Percentiles rank a stretch among this genome's conserved stretches.
These are phyloP conservation scores for Noctilio leporinus DNA, from an alignment of 2,113 vertebrate species.

Conservation along the genomic window DNA sequence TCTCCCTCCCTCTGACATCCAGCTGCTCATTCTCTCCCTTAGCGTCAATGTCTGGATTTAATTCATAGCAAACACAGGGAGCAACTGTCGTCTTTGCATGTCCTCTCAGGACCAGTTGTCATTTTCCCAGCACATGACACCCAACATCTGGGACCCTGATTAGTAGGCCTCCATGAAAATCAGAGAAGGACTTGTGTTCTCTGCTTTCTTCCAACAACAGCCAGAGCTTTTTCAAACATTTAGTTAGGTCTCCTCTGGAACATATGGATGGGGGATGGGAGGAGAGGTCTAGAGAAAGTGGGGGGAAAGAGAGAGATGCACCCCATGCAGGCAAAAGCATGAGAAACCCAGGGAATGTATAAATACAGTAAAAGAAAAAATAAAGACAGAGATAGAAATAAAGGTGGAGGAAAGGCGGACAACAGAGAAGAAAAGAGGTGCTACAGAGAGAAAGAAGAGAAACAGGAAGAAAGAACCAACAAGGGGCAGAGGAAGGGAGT, in stretches of 20 bases:
- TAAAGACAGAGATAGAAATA: background rate
- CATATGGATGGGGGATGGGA: background rate
- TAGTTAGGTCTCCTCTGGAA: slow-evolving; percentile 42
- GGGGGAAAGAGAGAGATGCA: background rate
- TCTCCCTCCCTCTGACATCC: rapidly evolving
- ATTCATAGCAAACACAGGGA: background rate
- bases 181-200: background rate
- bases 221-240: slow-evolving; percentile 59
- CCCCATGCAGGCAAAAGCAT: background rate
- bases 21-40: background rate
- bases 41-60: background rate
- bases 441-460: background rate
- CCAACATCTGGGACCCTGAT: background rate
- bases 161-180: background rate
- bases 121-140: background rate
- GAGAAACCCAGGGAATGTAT: background rate
- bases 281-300: background rate
- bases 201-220: background rate
- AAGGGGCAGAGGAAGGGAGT: background rate
- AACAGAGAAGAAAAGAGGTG: background rate
- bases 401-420: background rate
- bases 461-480: background rate
- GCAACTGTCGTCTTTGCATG: background rate
- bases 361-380: background rate
- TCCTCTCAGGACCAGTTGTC: background rate